Percentiles rank a stretch among this genome's conserved stretches.
Conservation (phyloP, 2,113 vertebrate species). For the Tetrao urogallus region DNA sequence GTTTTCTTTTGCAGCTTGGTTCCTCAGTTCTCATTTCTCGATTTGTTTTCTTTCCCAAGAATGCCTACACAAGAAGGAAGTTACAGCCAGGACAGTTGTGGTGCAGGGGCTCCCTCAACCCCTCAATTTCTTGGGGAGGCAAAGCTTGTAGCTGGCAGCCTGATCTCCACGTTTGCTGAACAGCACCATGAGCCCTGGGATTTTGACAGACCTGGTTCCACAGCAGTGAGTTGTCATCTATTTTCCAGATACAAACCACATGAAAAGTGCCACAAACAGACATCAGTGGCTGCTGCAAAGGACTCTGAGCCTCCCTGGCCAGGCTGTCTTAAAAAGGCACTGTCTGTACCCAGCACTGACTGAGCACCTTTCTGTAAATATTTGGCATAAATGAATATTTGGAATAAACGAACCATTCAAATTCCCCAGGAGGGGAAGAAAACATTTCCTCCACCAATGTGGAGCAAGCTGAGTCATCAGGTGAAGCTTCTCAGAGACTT, state of each 20-base stretch:
- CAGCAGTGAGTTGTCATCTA: rapidly evolving
- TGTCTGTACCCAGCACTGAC: constrained; percentile 9
- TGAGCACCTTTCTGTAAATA: constrained; percentile 37
- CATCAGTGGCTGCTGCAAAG: neutral
- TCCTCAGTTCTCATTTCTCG: neutral
- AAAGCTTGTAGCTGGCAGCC: neutral
- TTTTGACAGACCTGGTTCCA: neutral
- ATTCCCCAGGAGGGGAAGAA: neutral
- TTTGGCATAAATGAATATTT: constrained; percentile 49
- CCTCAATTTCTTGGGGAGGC: rapidly evolving
- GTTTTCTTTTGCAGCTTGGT: neutral
- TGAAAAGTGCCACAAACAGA: neutral
- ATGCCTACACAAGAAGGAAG: neutral
- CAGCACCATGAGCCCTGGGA: rapidly evolving
- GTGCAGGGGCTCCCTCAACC: neutral
- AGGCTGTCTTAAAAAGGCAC: neutral
- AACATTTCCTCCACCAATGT: neutral
- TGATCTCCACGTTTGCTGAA: neutral
- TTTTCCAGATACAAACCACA: neutral
- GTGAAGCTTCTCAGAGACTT: neutral
- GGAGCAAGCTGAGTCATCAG: neutral
- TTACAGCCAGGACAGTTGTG: neutral
- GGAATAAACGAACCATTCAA: constrained; percentile 35
- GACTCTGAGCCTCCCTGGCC: neutral
- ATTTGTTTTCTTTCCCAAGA: neutral